Percentiles rank a stretch among this genome's conserved stretches.
phyloP scores from a whole-genome alignment of 2,113 vertebrate species.

The Pollachius pollachius region DNA sequence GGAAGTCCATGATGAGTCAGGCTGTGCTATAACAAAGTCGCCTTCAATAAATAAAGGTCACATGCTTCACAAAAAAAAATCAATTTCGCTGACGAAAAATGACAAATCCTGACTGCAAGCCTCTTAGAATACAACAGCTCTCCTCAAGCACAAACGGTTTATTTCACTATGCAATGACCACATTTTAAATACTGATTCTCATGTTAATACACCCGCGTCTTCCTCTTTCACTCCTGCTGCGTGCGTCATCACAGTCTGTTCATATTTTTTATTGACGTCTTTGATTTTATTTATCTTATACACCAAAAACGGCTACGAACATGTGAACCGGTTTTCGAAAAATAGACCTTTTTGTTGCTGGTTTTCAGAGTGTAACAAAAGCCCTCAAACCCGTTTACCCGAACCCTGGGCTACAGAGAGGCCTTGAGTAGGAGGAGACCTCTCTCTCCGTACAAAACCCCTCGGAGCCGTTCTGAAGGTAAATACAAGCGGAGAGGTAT shows the following conservation, averaged over 20 bases:
- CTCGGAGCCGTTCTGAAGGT: conserved; percentile 38
- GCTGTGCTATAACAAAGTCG: conserved; percentile 27
- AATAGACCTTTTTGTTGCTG: conserved; percentile 66
- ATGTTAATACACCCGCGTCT: conserved; percentile 46
- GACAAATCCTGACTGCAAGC: conserved; percentile 45
- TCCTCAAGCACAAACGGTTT: conserved; percentile 68
- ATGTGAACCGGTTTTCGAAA: conserved; percentile 53
- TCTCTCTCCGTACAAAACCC: conserved; percentile 28
- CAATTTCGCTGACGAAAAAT: conserved; percentile 41
- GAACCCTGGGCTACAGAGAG: background rate
- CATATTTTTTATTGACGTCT: conserved; percentile 9
- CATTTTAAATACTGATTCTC: conserved; percentile 74
- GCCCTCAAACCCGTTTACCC: conserved; percentile 13
- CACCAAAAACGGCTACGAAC: conserved; percentile 38
- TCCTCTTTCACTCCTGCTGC: conserved; percentile 28
- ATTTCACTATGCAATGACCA: conserved; percentile 63
- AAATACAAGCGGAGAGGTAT: conserved; percentile 60
- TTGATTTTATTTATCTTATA: conserved; percentile 35
- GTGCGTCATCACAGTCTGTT: too few relatives aligned
- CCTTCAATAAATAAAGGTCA: conserved; percentile 44
- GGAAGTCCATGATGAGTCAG: conserved; percentile 59
- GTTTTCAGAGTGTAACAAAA: conserved; percentile 33
- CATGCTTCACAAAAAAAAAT: conserved; percentile 50
- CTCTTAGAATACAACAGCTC: conserved; percentile 52
- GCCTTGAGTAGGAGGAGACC: too few relatives aligned